Evolutionary conservation across 2,113 vertebrate genomes (phyloP).

Genomic region (Calidris pygmaea): DNA sequence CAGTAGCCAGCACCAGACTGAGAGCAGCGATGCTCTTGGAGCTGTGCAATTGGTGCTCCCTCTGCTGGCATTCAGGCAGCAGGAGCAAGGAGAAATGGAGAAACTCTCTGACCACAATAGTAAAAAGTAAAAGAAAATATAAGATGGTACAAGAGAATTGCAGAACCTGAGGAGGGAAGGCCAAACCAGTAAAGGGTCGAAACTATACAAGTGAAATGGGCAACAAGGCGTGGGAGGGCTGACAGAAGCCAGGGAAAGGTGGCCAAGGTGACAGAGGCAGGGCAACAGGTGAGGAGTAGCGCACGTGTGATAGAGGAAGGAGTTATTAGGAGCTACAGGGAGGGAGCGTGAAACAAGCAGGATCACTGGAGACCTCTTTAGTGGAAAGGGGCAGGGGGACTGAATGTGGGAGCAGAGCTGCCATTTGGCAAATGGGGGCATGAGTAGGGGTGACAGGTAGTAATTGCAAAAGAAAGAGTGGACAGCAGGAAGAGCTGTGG

Average conservation of each 20-base stretch:
- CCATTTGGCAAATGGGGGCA: not conserved
- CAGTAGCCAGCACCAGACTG: accelerated
- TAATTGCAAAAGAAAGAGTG: not conserved
- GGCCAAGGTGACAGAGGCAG: not conserved
- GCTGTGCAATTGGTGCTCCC: not conserved
- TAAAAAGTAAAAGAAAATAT: not conserved
- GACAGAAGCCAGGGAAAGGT: not conserved
- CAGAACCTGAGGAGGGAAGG: not conserved
- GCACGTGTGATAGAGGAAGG: not conserved
- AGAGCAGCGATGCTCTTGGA: accelerated
- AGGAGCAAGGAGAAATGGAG: not conserved
- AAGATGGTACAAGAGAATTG: not conserved
- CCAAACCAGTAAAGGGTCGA: not conserved
- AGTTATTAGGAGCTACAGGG: not conserved
- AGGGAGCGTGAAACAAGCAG: not conserved
- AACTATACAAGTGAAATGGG: not conserved
- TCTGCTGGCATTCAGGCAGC: constrained; percentile 4
- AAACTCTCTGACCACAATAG: not conserved
- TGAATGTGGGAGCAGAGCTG: not conserved
- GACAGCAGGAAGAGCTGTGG: not conserved
- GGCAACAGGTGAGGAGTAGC: not conserved
- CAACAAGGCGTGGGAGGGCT: not conserved
- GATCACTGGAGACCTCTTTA: not conserved
- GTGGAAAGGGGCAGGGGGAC: not conserved
- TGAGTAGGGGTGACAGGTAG: not conserved